phyloP scores from a whole-genome alignment of 2,113 vertebrate species.

The Bettongia penicillata region DNA sequence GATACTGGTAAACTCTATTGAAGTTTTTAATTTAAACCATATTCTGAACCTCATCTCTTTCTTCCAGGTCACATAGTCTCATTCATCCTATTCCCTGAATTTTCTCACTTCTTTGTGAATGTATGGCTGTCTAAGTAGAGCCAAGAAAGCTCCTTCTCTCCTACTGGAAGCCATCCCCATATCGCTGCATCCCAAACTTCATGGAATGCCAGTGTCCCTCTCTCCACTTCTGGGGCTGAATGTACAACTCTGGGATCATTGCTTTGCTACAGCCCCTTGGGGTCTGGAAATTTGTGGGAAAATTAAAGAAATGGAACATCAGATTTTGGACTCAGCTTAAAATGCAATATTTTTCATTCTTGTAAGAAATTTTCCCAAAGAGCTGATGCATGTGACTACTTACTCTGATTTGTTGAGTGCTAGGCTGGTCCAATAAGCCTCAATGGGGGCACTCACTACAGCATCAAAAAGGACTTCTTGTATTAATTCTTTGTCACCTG shows the following conservation, averaged over 20 bases:
- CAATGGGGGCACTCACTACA: constrained; percentile 95
- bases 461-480: constrained; percentile 98
- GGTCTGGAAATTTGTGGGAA: constrained; percentile 70
- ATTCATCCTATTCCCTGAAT: constrained; percentile 50
- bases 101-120: not conserved
- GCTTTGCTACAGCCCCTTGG: constrained; percentile 68
- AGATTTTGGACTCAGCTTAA: constrained; percentile 67
- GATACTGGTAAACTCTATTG: not conserved
- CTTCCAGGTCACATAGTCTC: not conserved
- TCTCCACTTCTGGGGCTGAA: constrained; percentile 40
- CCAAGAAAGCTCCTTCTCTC: not conserved
- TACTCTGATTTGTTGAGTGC: constrained; percentile 98
- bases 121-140: constrained; percentile 8
- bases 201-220: constrained; percentile 57
- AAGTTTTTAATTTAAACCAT: not conserved
- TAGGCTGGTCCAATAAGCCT: constrained; percentile 98
- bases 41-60: not conserved
- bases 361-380: constrained; percentile 55
- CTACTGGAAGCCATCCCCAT: constrained; percentile 55
- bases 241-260: constrained; percentile 43
- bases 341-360: constrained; percentile 64
- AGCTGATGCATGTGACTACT: constrained; percentile 76
- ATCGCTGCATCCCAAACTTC: constrained; percentile 59
- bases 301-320: constrained; percentile 78
- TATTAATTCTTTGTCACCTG: constrained; percentile 97